Percentiles rank a stretch among this genome's conserved stretches.
phyloP scores from a whole-genome alignment of 2,888 invertebrate genomes.

The Dicyrtoma fusca region DNA sequence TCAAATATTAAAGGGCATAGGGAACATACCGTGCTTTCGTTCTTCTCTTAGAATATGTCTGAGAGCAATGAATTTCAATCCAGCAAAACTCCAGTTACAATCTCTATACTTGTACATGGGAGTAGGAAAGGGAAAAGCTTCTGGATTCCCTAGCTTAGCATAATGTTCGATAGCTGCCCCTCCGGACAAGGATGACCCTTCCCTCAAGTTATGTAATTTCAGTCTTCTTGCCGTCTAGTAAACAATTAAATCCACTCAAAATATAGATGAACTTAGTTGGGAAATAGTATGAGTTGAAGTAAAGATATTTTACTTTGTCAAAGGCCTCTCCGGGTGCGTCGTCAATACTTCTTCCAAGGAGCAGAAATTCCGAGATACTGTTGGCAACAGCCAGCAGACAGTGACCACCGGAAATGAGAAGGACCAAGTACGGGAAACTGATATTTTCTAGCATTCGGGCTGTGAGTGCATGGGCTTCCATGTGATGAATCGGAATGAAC shows the following conservation, averaged over 20 bases:
- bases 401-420: conserved; percentile 93
- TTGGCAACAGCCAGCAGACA: conserved; percentile 77
- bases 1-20: too few species aligned
- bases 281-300: neutral
- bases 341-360: conserved; percentile 79
- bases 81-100: conserved; percentile 91
- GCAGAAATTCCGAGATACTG: conserved; percentile 73
- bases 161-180: conserved; percentile 84
- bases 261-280: too few species aligned
- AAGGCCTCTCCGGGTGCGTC: conserved; percentile 92
- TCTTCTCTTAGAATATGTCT: conserved; percentile 67
- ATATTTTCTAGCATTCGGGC: conserved; percentile 75
- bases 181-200: conserved; percentile 75
- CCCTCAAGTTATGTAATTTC: conserved; percentile 76
- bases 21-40: conserved; percentile 61
- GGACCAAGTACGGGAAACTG: conserved; percentile 83
- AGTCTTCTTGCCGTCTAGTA: conserved; percentile 75
- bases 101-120: conserved; percentile 69
- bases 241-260: too few species aligned
- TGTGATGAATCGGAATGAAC: conserved; percentile 95
- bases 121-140: conserved; percentile 69
- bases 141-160: conserved; percentile 71
- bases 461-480: conserved; percentile 94
- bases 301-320: conserved; percentile 72
- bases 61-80: conserved; percentile 70